Conservation (phyloP, 2,113 vertebrate genomes). For the Suricata suricatta region DNA sequence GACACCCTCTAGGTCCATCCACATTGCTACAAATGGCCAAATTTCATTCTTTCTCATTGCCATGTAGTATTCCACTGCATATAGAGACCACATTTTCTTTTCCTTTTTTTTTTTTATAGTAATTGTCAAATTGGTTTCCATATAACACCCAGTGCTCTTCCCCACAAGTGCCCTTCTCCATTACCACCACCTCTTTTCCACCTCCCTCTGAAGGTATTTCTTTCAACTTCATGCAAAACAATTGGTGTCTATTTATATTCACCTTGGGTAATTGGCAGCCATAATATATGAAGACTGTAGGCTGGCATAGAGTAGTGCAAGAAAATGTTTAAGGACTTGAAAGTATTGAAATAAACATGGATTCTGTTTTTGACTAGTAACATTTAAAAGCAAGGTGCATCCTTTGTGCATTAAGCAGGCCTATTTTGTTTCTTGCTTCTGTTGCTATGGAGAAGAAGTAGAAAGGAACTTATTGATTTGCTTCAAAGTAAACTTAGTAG, state of each 20-base stretch:
- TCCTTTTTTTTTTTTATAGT: too few species aligned
- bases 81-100: too few species aligned
- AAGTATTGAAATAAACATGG: neutral
- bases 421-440: constrained; percentile 36
- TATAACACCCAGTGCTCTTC: too few species aligned
- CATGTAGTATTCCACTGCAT: too few species aligned
- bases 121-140: too few species aligned
- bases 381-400: neutral
- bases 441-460: constrained; percentile 30
- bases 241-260: neutral
- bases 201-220: neutral
- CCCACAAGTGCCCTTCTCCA: too few species aligned
- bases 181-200: too few species aligned
- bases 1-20: too few species aligned
- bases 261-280: neutral
- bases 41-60: too few species aligned
- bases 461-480: constrained; percentile 50
- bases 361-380: neutral
- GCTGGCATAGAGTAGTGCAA: neutral
- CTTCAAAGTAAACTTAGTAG: neutral
- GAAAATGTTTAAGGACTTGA: neutral
- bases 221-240: neutral
- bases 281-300: neutral
- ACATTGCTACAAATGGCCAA: too few species aligned
- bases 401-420: neutral